These are phyloP conservation scores for Branchellion lobata DNA, from an alignment of 2,888 invertebrate species.

Conservation along the genomic window DNA sequence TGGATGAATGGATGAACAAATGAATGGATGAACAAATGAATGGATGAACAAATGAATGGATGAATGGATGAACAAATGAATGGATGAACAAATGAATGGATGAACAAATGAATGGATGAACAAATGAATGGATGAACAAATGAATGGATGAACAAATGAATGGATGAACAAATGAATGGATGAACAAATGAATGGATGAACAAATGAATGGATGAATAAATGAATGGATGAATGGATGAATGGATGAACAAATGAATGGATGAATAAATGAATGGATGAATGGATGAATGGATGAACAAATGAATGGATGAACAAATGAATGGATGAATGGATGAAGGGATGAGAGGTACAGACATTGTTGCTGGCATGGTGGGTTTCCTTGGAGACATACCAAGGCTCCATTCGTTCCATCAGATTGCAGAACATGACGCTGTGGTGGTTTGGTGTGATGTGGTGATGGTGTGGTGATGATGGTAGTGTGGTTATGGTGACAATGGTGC, in stretches of 20 bases:
- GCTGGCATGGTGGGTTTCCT: slow-evolving; percentile 54
- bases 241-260: slow-evolving; percentile 5
- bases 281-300: not conserved
- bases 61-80: not conserved
- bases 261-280: not conserved
- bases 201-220: not conserved
- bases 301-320: not conserved
- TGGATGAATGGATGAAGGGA: not conserved
- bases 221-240: not conserved
- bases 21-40: not conserved
- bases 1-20: not conserved
- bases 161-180: not conserved
- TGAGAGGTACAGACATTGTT: not conserved
- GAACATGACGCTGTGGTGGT: slow-evolving; percentile 63
- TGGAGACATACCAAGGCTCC: slow-evolving; percentile 64
- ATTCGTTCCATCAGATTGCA: slow-evolving; percentile 64
- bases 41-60: not conserved
- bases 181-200: not conserved
- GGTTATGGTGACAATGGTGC: no score
- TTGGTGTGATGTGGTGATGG: no score
- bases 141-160: not conserved
- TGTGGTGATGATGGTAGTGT: no score
- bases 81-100: not conserved
- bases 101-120: not conserved
- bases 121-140: not conserved